A percentile compares a stretch with the other conserved stretches of the same genome.
These are phyloP conservation scores for Conops quadrifasciatus DNA, from an alignment of 2,888 invertebrate genomes.

Conservation along the genomic window DNA sequence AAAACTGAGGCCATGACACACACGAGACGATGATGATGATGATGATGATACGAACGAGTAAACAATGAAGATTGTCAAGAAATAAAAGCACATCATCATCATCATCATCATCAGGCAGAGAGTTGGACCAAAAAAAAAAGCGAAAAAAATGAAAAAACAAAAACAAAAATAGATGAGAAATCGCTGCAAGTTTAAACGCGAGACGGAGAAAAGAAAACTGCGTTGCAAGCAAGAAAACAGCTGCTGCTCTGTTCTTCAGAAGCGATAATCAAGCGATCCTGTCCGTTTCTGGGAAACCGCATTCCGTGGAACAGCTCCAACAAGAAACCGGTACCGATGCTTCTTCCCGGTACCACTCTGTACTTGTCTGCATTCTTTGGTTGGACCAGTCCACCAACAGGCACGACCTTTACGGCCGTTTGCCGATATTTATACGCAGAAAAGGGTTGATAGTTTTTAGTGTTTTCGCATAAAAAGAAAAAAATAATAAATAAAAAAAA, in stretches of 20 bases:
- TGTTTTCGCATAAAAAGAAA: no score
- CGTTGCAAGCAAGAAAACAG: neutral
- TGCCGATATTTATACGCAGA: neutral
- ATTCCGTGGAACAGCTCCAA: neutral
- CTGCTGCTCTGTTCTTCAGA: no score
- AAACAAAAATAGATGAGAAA: neutral
- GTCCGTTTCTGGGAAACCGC: neutral
- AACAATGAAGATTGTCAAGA: conserved; percentile 5
- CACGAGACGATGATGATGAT: conserved; percentile 24
- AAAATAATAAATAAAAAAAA: no score
- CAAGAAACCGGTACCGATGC: neutral
- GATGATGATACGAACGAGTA: conserved; percentile 33
- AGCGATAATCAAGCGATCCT: neutral
- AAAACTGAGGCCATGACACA: conserved; percentile 15
- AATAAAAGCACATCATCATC: conserved; percentile 34
- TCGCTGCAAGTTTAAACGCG: no score
- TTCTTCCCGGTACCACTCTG: neutral
- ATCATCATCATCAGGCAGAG: neutral
- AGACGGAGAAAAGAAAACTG: neutral
- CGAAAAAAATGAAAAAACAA: neutral
- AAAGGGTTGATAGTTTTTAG: neutral
- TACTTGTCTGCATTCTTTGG: neutral
- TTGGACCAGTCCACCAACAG: neutral
- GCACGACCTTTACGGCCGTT: neutral
- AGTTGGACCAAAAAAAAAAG: conserved; percentile 1